A percentile compares a stretch with the other conserved stretches of the same genome.
Evolutionary conservation across 2,113 vertebrate species (phyloP).

Genomic region (Brachypodius melanocephalos): DNA sequence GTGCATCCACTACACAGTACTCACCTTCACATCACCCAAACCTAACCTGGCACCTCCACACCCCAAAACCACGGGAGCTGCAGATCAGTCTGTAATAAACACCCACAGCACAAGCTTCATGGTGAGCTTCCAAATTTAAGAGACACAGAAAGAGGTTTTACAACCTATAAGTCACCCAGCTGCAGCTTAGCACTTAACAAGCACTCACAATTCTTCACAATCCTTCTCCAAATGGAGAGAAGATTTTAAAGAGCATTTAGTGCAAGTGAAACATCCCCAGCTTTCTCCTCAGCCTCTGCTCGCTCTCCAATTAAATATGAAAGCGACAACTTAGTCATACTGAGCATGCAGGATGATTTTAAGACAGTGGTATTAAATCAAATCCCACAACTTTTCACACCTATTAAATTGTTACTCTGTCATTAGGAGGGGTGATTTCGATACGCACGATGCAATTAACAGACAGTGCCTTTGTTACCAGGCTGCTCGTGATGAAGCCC

Average conservation of each 20-base stretch:
- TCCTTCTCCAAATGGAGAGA: neutral
- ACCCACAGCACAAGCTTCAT: rapidly evolving
- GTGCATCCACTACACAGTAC: rapidly evolving
- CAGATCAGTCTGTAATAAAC: neutral
- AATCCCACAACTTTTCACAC: conserved; percentile 36
- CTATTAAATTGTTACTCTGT: neutral
- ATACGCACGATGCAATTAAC: neutral
- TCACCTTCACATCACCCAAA: neutral
- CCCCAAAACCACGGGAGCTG: neutral
- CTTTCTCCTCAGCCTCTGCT: neutral
- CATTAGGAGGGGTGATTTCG: neutral
- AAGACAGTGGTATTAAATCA: conserved; percentile 4
- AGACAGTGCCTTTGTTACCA: conserved; percentile 14
- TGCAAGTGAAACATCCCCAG: neutral
- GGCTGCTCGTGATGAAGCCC: neutral
- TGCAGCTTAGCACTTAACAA: neutral
- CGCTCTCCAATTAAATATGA: neutral
- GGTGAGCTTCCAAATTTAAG: neutral
- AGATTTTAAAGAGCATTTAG: neutral
- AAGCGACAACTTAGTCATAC: neutral
- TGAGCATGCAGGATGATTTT: neutral
- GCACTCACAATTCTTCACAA: neutral
- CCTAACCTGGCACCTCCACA: neutral
- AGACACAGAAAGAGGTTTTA: neutral
- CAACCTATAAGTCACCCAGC: neutral